These are phyloP conservation scores for Chrysolina haemoptera DNA, from an alignment of 2,888 invertebrate genomes.

Conservation along the genomic window DNA sequence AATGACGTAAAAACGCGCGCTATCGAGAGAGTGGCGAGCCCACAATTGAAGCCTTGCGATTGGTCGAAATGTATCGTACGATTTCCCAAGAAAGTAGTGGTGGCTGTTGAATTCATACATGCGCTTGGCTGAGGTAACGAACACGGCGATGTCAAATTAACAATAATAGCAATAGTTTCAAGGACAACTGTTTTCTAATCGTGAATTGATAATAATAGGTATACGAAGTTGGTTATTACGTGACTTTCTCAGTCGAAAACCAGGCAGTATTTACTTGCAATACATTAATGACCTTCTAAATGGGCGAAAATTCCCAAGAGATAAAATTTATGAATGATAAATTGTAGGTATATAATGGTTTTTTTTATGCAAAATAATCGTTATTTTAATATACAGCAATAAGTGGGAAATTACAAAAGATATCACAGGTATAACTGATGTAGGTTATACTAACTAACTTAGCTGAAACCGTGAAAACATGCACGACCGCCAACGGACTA, in stretches of 20 bases:
- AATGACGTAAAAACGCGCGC: constrained; percentile 48
- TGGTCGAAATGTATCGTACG: constrained; percentile 53
- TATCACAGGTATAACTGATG: no score
- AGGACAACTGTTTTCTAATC: constrained; percentile 4
- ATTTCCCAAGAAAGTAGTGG: constrained; percentile 33
- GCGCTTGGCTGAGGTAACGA: constrained; percentile 38
- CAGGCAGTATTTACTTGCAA: no score
- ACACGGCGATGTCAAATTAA: constrained; percentile 11
- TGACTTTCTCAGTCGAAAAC: neutral
- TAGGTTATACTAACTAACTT: no score
- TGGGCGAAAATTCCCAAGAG: no score
- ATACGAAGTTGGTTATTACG: neutral
- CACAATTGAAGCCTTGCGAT: constrained; percentile 44
- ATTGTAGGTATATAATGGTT: no score
- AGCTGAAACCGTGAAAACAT: no score
- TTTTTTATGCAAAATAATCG: no score
- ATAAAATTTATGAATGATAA: no score
- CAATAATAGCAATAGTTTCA: constrained; percentile 14
- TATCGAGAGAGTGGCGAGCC: constrained; percentile 50
- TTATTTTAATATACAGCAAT: no score
- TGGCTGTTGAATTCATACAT: constrained; percentile 30
- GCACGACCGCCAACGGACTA: no score
- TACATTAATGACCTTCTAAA: no score
- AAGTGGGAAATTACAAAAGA: no score
- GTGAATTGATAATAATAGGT: neutral